Evolutionary conservation across 2,797 vertebrate genomes (phyloP), one percentile per base, ranked within the genome.

Genomic region (Amphiprion clarkii): DNA sequence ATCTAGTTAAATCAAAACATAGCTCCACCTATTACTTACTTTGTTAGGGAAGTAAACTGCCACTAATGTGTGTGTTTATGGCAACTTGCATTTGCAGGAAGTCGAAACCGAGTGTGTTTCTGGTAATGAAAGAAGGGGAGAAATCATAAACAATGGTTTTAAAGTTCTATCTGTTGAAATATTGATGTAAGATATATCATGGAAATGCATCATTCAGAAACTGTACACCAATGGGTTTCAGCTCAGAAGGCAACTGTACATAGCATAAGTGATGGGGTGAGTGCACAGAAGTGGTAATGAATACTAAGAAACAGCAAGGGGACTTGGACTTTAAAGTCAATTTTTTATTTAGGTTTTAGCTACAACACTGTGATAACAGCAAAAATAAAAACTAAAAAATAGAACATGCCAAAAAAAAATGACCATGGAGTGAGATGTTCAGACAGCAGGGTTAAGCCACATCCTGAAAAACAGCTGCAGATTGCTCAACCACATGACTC

Each of bases 391-490:
- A 31, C 21, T 2, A 27, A 27, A 27, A 27, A 27, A 27, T 3
- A 27, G 4, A 52, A 42, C 11, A 3, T 4, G 14, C 64, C 57
- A 40, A 21, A 74, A 79, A 76, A 21, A 76, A 79, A 76, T 53
- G 3, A 8, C 9, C 1, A 9, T 48, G 31, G 12, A 23, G 46
- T 4, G 49, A 53, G 11, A 56, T 25, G 13, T 36, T 60, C 8
- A 80, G 29, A 64, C n/a, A 2, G 40, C 16, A 33, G 39, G n/a
- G 8, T 70, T 79, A 11, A 60, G 42, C 74, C 79, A 89, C 86
- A 74, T 83, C 70, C 85, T 81, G 42, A 71, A 73, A 60, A 67
- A 36, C 17, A 67, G 55, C 66, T 73, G 33, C 51, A 59, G 25
- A 54, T 53, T 80, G 42, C 62, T 67, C 62, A 75, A 80, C 25